phyloP scores from a whole-genome alignment of 2,113 vertebrate species.

The Dromiciops gliroides region DNA sequence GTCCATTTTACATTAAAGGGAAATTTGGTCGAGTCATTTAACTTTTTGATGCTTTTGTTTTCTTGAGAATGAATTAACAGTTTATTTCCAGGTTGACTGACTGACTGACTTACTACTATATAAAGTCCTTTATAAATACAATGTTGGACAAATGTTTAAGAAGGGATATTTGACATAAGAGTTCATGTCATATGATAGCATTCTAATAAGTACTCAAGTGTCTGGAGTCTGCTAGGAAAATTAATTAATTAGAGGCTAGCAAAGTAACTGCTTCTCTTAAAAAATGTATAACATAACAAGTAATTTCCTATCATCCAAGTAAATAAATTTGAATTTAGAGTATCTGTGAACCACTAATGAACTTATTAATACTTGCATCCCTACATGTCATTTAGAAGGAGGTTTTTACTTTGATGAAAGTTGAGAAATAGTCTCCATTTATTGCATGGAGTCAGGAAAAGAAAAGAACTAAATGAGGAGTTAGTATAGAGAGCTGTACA shows the following conservation, averaged over 20 bases:
- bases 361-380: background rate
- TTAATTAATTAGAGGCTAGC: background rate
- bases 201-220: background rate
- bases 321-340: background rate
- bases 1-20: constrained; percentile 36
- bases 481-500: background rate
- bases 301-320: background rate
- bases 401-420: background rate
- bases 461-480: background rate
- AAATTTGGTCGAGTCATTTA: constrained; percentile 29
- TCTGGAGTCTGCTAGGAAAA: constrained; percentile 4
- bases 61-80: background rate
- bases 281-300: background rate
- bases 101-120: background rate
- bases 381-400: background rate
- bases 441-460: background rate
- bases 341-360: background rate
- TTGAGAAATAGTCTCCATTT: background rate
- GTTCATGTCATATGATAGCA: background rate
- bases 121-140: background rate
- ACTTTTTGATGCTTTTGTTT: constrained; percentile 52
- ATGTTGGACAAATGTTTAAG: background rate
- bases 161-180: background rate
- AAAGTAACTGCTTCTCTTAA: constrained; percentile 3
- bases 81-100: background rate